Conservation (phyloP, 2,797 vertebrate genomes). For the Leuciscus waleckii region DNA sequence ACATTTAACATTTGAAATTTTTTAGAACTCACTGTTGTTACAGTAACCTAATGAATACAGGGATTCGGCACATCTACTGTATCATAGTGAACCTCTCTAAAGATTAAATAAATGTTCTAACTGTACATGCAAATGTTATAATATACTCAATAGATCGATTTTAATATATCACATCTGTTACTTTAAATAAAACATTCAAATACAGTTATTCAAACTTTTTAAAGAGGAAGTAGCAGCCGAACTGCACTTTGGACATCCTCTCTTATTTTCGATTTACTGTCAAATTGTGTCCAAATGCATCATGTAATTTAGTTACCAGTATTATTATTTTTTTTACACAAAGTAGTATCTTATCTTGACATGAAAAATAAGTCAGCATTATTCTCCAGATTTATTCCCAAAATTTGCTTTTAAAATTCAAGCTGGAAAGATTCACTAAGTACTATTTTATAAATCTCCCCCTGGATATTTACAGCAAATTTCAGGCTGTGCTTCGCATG, state of each 20-base stretch:
- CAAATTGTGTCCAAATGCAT: not conserved
- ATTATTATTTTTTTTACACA: not conserved
- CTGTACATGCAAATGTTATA: slow-evolving; percentile 46
- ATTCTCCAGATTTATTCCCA: not conserved
- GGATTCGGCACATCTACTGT: not conserved
- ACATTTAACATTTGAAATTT: not conserved
- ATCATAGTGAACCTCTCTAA: slow-evolving; percentile 4
- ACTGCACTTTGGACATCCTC: not conserved
- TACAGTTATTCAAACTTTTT: slow-evolving; percentile 29
- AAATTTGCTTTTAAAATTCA: slow-evolving; percentile 8
- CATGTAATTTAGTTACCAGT: not conserved
- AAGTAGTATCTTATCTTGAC: no score
- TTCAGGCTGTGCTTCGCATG: slow-evolving; percentile 74
- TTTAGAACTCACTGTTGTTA: not conserved
- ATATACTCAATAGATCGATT: slow-evolving; percentile 19
- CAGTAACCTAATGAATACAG: not conserved
- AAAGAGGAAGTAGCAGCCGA: slow-evolving; percentile 19
- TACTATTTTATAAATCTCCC: not conserved
- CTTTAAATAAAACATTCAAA: slow-evolving; percentile 3
- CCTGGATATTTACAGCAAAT: slow-evolving; percentile 69
- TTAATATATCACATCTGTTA: slow-evolving; percentile 1
- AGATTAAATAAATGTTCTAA: slow-evolving; percentile 18
- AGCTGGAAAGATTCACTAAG: not conserved
- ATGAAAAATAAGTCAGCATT: not conserved
- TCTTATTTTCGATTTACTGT: slow-evolving; percentile 22